Percentiles rank a stretch among this genome's conserved stretches.
Conservation (phyloP, 2,888 invertebrate genomes). For the Caenorhabditis sp. region DNA sequence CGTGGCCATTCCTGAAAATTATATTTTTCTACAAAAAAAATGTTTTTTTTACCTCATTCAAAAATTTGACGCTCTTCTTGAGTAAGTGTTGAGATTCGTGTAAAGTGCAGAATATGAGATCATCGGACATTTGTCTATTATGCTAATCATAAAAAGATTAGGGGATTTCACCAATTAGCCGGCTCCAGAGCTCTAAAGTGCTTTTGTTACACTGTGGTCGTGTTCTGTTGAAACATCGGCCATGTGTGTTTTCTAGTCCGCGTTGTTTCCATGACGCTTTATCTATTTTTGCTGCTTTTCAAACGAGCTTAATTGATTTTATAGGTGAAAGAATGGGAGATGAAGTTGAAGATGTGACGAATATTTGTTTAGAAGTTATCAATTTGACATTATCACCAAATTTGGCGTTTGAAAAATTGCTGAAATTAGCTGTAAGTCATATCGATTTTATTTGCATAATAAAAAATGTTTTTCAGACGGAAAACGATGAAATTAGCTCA, state of each 20-base stretch:
- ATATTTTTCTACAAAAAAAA: too few species aligned
- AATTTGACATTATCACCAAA: constrained; percentile 10
- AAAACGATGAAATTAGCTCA: constrained; percentile 23
- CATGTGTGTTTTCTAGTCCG: background rate
- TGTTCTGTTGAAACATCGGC: background rate
- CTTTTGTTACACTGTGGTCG: background rate
- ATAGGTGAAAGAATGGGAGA: constrained; percentile 5
- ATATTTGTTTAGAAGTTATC: constrained; percentile 28
- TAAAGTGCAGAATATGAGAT: constrained; percentile 39
- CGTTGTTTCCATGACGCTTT: background rate
- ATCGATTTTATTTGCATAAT: too few species aligned
- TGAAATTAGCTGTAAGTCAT: background rate
- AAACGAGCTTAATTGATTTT: background rate
- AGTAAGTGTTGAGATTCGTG: constrained; percentile 40
- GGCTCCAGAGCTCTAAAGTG: background rate
- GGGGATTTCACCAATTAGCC: too few species aligned
- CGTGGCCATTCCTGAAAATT: constrained; percentile 63
- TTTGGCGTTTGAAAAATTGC: background rate
- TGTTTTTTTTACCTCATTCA: constrained; percentile 62
- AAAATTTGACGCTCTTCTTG: constrained; percentile 45
- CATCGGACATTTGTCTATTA: background rate
- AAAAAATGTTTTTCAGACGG: constrained; percentile 16
- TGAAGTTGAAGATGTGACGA: constrained; percentile 19
- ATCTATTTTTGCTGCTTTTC: background rate
- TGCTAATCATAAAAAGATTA: too few species aligned